Percentiles rank a stretch among this genome's conserved stretches.
Evolutionary conservation across 2,113 vertebrate genomes (phyloP).

Genomic region (Megalops atlanticus): DNA sequence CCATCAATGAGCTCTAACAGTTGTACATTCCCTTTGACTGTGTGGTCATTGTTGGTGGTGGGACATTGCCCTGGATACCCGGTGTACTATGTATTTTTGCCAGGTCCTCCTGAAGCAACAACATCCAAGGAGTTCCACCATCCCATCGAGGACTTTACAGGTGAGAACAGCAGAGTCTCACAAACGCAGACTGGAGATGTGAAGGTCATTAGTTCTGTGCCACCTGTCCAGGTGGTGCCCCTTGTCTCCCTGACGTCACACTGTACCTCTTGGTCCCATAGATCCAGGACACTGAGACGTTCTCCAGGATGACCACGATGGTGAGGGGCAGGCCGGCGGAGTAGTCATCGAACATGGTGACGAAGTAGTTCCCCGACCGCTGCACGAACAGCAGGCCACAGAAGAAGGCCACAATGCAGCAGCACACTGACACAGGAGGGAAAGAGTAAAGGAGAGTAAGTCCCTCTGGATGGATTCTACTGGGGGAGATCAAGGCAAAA

Average conservation of each 20-base stretch:
- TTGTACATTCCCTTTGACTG: too few species aligned
- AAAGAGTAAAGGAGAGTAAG: neutral
- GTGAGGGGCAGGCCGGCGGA: conserved; percentile 94
- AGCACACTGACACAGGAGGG: conserved; percentile 75
- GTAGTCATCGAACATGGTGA: conserved; percentile 98
- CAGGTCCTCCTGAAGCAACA: too few species aligned
- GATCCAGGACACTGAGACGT: conserved; percentile 95
- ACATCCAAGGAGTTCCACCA: too few species aligned
- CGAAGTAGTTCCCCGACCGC: conserved; percentile 96
- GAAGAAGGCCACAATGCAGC: conserved; percentile 89
- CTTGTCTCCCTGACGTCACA: conserved; percentile 3
- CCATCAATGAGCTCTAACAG: too few species aligned
- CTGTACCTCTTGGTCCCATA: conserved; percentile 95
- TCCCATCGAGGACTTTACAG: too few species aligned
- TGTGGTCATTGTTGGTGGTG: too few species aligned
- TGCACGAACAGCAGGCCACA: conserved; percentile 96
- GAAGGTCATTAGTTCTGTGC: too few species aligned
- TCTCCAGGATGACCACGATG: conserved; percentile 94
- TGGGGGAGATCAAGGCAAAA: neutral
- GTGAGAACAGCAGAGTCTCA: too few species aligned
- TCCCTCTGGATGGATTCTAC: neutral
- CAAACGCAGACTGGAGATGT: too few species aligned
- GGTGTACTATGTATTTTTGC: too few species aligned
- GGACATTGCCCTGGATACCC: too few species aligned
- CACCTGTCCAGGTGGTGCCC: too few species aligned